These are phyloP conservation scores for Drosophila mulleri DNA, from an alignment of 2,888 invertebrate genomes.

Conservation along the genomic window DNA sequence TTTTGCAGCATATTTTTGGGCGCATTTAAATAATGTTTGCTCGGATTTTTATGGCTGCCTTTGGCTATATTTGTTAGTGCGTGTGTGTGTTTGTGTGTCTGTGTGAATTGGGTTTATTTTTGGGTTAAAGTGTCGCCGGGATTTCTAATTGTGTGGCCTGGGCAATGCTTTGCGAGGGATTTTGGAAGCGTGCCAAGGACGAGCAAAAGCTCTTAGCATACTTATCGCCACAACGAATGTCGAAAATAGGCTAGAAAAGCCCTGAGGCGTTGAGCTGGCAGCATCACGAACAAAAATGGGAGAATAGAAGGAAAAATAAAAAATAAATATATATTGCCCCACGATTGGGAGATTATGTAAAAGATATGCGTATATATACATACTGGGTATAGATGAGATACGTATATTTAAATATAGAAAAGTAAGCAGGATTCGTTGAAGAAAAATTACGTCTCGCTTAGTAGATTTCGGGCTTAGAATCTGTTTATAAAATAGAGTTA, in stretches of 20 bases:
- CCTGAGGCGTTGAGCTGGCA: constrained; percentile 33
- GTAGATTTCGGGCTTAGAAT: neutral
- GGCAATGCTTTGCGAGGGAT: constrained; percentile 32
- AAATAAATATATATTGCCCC: constrained; percentile 11
- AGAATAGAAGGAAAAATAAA: constrained; percentile 2
- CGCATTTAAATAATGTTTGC: constrained; percentile 73
- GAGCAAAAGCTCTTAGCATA: constrained; percentile 47
- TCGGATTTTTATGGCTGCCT: constrained; percentile 61
- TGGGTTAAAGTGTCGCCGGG: constrained; percentile 59
- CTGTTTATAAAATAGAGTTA: neutral
- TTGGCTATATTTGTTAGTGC: constrained; percentile 28
- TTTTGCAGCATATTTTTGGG: constrained; percentile 63
- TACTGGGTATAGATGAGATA: too few species aligned
- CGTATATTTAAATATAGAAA: neutral
- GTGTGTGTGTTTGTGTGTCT: constrained; percentile 6
- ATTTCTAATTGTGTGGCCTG: constrained; percentile 54
- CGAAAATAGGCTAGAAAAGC: constrained; percentile 40
- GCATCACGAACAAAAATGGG: neutral
- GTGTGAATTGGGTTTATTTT: constrained; percentile 52
- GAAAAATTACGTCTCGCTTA: neutral
- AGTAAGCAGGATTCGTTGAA: too few species aligned
- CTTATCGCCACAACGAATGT: constrained; percentile 48
- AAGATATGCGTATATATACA: constrained; percentile 10
- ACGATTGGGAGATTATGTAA: constrained; percentile 42
- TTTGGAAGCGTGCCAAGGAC: constrained; percentile 58